phyloP scores from a whole-genome alignment of 2,113 vertebrate species.

The Tenebrosternarchus preto region DNA sequence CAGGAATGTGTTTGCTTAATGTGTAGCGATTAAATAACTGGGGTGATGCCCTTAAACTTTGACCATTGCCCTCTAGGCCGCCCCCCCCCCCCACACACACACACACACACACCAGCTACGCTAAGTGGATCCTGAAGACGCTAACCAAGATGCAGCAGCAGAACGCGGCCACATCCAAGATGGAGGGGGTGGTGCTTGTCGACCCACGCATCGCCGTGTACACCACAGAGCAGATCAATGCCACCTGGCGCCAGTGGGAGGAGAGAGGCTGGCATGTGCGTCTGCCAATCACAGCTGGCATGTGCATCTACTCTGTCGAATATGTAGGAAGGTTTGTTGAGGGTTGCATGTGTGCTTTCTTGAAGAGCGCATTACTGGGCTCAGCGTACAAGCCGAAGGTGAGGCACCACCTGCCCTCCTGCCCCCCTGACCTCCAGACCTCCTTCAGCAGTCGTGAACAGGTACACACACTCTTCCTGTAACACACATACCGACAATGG shows the following conservation, averaged over 20 bases:
- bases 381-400: slow-evolving; percentile 35
- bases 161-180: not conserved
- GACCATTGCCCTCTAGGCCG: not conserved
- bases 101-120: slow-evolving; percentile 26
- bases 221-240: slow-evolving; percentile 37
- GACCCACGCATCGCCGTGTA: slow-evolving; percentile 32
- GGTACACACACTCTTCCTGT: slow-evolving; percentile 12
- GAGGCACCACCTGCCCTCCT: slow-evolving; percentile 31
- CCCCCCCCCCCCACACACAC: no score
- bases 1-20: not conserved
- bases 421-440: not conserved
- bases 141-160: slow-evolving; percentile 14
- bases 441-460: slow-evolving; percentile 32
- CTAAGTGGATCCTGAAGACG: slow-evolving; percentile 11
- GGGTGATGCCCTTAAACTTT: no score
- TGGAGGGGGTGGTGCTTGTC: not conserved
- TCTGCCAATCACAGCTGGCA: no score
- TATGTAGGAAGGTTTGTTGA: no score
- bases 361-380: slow-evolving; percentile 38
- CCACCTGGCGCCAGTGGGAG: slow-evolving; percentile 36
- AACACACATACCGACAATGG: no score
- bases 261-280: slow-evolving; percentile 34
- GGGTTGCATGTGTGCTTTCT: not conserved
- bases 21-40: not conserved
- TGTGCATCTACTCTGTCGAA: no score